Conservation (phyloP, 2,113 vertebrate genomes). For the Atherinomorus stipes region DNA sequence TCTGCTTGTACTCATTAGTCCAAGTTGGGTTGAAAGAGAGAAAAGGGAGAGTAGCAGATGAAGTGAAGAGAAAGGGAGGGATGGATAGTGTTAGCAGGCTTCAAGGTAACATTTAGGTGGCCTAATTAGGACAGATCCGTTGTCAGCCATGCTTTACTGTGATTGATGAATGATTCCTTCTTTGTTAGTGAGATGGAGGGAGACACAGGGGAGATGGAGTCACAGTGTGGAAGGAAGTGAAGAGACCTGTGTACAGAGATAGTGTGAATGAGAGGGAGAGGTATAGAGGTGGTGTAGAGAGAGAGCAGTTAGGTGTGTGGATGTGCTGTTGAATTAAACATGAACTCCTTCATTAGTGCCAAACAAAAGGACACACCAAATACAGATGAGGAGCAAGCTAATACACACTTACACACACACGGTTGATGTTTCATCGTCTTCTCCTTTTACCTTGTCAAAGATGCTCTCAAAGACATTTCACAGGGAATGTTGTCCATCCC, state of each 20-base stretch:
- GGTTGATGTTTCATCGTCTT: slow-evolving; percentile 52
- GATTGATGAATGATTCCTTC: slow-evolving; percentile 90
- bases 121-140: slow-evolving; percentile 84
- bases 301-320: slow-evolving; percentile 70
- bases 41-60: slow-evolving; percentile 20
- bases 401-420: slow-evolving; percentile 15
- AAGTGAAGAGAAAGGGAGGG: slow-evolving; percentile 30
- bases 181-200: slow-evolving; percentile 72
- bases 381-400: slow-evolving; percentile 60
- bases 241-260: slow-evolving; percentile 65
- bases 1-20: slow-evolving; percentile 57
- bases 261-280: slow-evolving; percentile 62
- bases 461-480: slow-evolving; percentile 71
- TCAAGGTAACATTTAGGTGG: slow-evolving; percentile 83
- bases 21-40: slow-evolving; percentile 34
- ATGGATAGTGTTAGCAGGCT: slow-evolving; percentile 72
- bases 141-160: slow-evolving; percentile 83
- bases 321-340: slow-evolving; percentile 88
- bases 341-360: slow-evolving; percentile 81
- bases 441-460: slow-evolving; percentile 71
- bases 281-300: slow-evolving; percentile 35
- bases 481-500: slow-evolving; percentile 59
- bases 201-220: slow-evolving; percentile 71
- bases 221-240: slow-evolving; percentile 59
- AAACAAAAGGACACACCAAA: slow-evolving; percentile 81